A percentile compares a stretch with the other conserved stretches of the same genome.
Evolutionary conservation across 2,888 invertebrate species (phyloP).

Genomic region (Andrena marginata): DNA sequence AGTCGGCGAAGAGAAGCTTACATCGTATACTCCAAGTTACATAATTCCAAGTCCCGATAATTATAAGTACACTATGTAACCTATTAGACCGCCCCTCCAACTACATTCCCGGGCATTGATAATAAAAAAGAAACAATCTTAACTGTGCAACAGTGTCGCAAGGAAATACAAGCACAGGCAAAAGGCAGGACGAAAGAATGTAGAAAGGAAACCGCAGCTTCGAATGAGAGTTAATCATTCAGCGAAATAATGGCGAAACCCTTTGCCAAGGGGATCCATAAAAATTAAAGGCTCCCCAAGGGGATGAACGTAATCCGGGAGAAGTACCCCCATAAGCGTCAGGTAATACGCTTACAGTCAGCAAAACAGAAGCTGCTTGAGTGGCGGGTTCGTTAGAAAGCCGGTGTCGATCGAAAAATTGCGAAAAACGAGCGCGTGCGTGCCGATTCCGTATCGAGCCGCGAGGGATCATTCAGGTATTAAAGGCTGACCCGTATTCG

Average conservation of each 20-base stretch:
- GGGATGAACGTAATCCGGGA: conserved; percentile 30
- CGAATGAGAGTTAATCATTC: not conserved
- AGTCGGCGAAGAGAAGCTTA: not conserved
- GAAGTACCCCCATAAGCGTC: conserved; percentile 30
- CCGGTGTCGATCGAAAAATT: not conserved
- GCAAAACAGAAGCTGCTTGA: conserved; percentile 52
- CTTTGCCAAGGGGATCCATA: not conserved
- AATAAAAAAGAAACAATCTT: not conserved
- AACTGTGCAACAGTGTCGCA: not conserved
- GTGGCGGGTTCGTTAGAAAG: conserved; percentile 25
- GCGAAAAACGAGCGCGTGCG: conserved; percentile 23
- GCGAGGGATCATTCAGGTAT: conserved; percentile 62
- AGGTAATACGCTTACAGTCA: conserved; percentile 55
- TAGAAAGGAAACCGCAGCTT: not conserved
- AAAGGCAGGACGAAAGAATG: too few species aligned
- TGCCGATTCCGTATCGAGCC: conserved; percentile 46
- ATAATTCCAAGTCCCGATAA: too few species aligned
- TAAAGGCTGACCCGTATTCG: conserved; percentile 59
- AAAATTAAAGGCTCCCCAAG: conserved; percentile 38
- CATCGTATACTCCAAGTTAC: not conserved
- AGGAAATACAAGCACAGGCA: too few species aligned
- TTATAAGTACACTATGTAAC: too few species aligned
- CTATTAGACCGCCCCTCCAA: too few species aligned
- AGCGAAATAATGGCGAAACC: conserved; percentile 1
- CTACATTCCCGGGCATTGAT: not conserved